Evolutionary conservation across 2,797 vertebrate genomes (phyloP).

Genomic region (Oreochromis grahami): DNA sequence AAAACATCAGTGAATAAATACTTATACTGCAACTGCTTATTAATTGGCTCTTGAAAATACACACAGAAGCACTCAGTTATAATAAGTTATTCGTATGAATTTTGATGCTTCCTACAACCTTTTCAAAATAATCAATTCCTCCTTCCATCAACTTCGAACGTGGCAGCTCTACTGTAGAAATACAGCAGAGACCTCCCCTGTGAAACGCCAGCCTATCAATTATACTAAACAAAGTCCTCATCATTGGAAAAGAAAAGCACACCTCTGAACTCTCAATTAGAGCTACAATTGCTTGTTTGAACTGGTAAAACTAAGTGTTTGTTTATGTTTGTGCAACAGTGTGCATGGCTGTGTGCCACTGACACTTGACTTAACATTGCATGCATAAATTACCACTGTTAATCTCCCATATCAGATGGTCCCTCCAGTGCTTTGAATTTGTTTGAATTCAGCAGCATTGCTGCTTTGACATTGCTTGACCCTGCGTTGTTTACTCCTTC

Average conservation of each 20-base stretch:
- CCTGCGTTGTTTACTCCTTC: constrained; percentile 59
- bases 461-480: constrained; percentile 57
- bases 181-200: constrained; percentile 21
- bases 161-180: constrained; percentile 20
- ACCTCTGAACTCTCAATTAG: constrained; percentile 41
- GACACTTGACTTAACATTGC: constrained; percentile 51
- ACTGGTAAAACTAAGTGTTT: constrained; percentile 18
- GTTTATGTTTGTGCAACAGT: constrained; percentile 1
- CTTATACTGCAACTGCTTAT: background rate
- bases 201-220: constrained; percentile 42
- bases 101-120: constrained; percentile 32
- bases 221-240: constrained; percentile 33
- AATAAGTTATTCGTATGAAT: constrained; percentile 16
- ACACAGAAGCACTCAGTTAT: background rate
- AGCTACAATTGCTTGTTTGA: constrained; percentile 38
- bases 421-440: constrained; percentile 50
- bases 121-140: constrained; percentile 52
- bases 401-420: constrained; percentile 63
- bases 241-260: constrained; percentile 40
- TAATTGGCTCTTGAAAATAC: background rate
- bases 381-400: constrained; percentile 60
- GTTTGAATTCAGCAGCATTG: constrained; percentile 51
- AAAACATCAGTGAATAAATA: background rate
- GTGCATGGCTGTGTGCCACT: constrained; percentile 9
- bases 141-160: constrained; percentile 35